A percentile compares a stretch with the other conserved stretches of the same genome.
phyloP scores from a whole-genome alignment of 1,140 invertebrate genomes.

The Trachelipus rathkii region DNA sequence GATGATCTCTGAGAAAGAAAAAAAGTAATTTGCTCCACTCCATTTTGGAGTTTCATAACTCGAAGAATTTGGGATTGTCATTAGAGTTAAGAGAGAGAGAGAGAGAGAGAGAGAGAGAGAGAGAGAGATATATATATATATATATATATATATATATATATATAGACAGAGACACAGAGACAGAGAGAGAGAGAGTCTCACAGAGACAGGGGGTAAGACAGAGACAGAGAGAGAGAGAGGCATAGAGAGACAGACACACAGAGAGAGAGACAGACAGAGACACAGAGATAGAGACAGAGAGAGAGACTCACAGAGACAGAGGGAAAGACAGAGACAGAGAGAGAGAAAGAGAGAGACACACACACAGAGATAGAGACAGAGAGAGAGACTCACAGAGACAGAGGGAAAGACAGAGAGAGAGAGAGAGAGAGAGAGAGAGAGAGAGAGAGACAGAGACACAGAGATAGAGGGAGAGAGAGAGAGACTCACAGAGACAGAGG shows the following conservation, averaged over 20 bases:
- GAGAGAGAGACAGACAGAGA: conserved; percentile 26
- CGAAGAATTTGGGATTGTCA: too few relatives aligned
- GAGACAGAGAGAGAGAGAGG: background rate
- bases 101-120: conserved; percentile 23
- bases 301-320: conserved; percentile 22
- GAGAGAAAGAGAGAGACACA: background rate
- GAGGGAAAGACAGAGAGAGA: conserved; percentile 23
- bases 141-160: conserved; percentile 3
- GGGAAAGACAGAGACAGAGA: conserved; percentile 23
- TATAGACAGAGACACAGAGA: conserved; percentile 20
- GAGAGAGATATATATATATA: background rate
- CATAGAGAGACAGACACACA: conserved; percentile 23
- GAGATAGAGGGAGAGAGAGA: conserved; percentile 30
- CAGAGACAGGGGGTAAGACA: too few relatives aligned
- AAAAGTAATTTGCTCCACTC: too few relatives aligned
- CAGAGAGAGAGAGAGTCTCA: conserved; percentile 12
- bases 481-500: conserved; percentile 28
- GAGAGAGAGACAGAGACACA: too few relatives aligned
- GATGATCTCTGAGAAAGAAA: too few relatives aligned
- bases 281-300: too few relatives aligned
- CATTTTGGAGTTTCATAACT: too few relatives aligned
- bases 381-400: background rate
- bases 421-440: background rate
- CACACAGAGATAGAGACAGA: too few relatives aligned
- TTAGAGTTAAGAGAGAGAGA: too few relatives aligned